Conservation (phyloP, 2,113 vertebrate species). For the Morphnarchus princeps region DNA sequence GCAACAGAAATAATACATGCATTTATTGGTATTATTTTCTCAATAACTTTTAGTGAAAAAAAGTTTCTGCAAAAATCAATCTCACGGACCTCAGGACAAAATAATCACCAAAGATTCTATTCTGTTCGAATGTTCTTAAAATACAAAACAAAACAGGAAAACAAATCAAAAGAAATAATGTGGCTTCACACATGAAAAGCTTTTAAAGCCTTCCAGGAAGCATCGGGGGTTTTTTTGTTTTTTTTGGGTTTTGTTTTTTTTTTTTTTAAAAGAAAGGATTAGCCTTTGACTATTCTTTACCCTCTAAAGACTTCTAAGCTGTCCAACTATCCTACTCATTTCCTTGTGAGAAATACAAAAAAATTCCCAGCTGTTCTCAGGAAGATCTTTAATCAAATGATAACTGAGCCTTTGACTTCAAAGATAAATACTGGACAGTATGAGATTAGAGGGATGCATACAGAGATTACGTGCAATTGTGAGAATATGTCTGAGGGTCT, state of each 20-base stretch:
- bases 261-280: background rate
- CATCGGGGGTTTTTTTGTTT: accelerated
- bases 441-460: background rate
- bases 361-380: conserved; percentile 24
- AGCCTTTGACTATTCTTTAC: background rate
- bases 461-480: accelerated
- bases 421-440: background rate
- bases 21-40: background rate
- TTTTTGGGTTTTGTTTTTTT: background rate
- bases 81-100: background rate
- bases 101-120: background rate
- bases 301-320: background rate
- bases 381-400: background rate
- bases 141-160: background rate
- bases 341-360: background rate
- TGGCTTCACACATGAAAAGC: background rate
- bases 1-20: background rate
- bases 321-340: background rate
- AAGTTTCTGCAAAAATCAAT: background rate
- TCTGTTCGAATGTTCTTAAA: background rate
- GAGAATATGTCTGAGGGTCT: background rate
- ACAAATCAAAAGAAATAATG: background rate
- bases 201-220: background rate
- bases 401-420: background rate
- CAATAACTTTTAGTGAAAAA: background rate